Evolutionary conservation across 2,797 vertebrate species (phyloP).

Genomic region (Glyptemys insculpta): DNA sequence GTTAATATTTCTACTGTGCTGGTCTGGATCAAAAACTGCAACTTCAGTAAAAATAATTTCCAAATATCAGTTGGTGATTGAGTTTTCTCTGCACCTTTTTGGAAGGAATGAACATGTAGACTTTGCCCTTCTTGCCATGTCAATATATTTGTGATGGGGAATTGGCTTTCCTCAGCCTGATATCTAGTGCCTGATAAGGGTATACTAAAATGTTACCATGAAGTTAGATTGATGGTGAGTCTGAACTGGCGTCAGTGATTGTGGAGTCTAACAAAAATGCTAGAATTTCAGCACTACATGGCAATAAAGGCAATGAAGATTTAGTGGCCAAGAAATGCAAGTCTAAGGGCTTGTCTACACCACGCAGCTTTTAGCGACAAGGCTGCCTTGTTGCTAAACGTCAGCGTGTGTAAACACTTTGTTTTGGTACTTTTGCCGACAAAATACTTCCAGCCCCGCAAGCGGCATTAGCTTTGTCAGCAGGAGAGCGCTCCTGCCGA

Average conservation of each 20-base stretch:
- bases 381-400: too few relatives aligned
- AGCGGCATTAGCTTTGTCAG: too few relatives aligned
- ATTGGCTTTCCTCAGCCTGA: not conserved
- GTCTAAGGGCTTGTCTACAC: too few relatives aligned
- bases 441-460: too few relatives aligned
- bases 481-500: too few relatives aligned
- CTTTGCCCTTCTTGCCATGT: not conserved
- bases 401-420: too few relatives aligned
- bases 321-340: not conserved
- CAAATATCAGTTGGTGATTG: not conserved
- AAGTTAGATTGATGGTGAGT: not conserved
- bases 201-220: not conserved
- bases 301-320: not conserved
- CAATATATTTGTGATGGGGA: not conserved
- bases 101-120: not conserved
- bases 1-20: not conserved
- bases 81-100: not conserved
- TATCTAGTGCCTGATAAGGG: too few relatives aligned
- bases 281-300: not conserved
- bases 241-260: not conserved
- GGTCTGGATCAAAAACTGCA: not conserved
- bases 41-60: not conserved
- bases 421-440: too few relatives aligned
- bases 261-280: not conserved
- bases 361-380: too few relatives aligned